phyloP scores from a whole-genome alignment of 2,797 vertebrate genomes.

The Pyrrhura leucotis region DNA sequence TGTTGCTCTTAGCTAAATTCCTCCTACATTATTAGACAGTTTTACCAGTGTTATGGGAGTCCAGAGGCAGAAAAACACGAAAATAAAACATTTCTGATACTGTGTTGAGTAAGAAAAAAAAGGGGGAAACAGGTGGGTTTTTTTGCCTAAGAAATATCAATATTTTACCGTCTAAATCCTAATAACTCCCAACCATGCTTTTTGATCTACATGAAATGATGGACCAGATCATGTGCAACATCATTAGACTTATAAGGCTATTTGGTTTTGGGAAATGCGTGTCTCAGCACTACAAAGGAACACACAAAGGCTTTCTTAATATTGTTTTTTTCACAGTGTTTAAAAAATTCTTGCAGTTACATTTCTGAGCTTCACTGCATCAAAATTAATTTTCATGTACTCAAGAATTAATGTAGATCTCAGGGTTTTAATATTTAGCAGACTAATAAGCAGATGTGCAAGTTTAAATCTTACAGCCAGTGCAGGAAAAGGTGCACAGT shows the following conservation, averaged over 20 bases:
- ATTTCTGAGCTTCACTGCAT: background rate
- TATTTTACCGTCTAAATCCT: background rate
- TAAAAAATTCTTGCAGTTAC: background rate
- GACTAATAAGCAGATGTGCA: background rate
- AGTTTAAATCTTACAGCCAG: background rate
- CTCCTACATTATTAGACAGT: background rate
- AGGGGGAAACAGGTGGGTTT: background rate
- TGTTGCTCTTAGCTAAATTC: constrained; percentile 20
- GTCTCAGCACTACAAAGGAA: background rate
- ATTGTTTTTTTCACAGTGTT: background rate
- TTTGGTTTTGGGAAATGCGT: background rate
- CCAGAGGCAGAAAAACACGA: background rate
- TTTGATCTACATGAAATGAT: background rate
- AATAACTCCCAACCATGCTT: background rate
- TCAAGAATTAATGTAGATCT: background rate
- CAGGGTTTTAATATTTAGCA: background rate
- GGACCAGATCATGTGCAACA: background rate
- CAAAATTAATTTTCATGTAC: background rate
- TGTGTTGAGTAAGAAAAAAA: background rate
- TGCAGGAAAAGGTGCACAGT: background rate
- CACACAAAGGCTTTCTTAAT: background rate
- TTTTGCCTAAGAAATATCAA: background rate
- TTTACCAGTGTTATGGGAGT: background rate
- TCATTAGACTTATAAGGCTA: background rate
- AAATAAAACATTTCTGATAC: background rate